Evolutionary conservation across 92 coral and sea anemone genomes (phyloP), one percentile per base, ranked within the genome.

Genomic region (Muricea muricata): DNA sequence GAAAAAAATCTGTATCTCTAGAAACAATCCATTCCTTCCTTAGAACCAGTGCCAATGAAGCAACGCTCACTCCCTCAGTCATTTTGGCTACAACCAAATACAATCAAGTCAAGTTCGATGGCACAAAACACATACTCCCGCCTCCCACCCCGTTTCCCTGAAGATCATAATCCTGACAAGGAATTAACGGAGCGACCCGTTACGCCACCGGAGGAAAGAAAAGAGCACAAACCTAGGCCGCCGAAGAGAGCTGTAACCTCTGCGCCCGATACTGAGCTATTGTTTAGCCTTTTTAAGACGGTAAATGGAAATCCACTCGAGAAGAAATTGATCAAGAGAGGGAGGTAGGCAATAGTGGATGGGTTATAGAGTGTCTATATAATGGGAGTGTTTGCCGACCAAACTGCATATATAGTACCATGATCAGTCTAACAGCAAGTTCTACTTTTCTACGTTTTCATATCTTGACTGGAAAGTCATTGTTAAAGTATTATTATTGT

Each of bases 31-130:
- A 66, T 7, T 46, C 11, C 15, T 23, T 33, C 10, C 52, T 61
- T 88, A 96, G 99, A 94, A 37, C 98, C 99, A 12, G 75, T 96
- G 29, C 99, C 99, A 4, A 96, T 96, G 99, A 90, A 95, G 63
- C 86, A 92, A 93, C 83, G 99, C 20, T 97, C 99, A 52, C 85
- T 96, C 6, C 99, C 99, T 30, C 99, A 96, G 55, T 96, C 99
- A 12, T 96, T 96, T 88, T 96, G 94, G 87, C 97, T 94, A 26
- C 98, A 96, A 75, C 99, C 99, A 13, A 89, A 90, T 84, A 75
- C 89, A 54, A 93, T 96, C 81, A 91, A 87, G 26, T 88, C 93
- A 10, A 96, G 99, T 84, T 90, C 98, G 24, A 73, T 96, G 90
- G 89, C 94, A 14, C 94, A 92, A 63, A 93, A 95, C 66, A 90